A percentile compares a stretch with the other conserved stretches of the same genome.
Evolutionary conservation across 2,113 vertebrate genomes (phyloP).

Genomic region (Grallaria varia): DNA sequence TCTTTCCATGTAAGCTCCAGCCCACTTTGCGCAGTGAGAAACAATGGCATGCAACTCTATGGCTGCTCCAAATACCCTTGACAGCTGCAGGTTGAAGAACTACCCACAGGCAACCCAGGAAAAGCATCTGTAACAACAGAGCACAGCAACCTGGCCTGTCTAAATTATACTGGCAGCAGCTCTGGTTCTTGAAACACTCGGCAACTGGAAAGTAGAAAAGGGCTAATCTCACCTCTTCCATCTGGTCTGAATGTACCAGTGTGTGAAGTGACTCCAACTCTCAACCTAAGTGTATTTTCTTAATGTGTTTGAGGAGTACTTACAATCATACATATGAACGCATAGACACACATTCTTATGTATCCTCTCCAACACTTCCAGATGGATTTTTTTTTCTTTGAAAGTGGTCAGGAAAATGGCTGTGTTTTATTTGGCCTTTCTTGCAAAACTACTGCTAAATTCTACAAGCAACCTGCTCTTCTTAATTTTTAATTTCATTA

Average conservation of each 20-base stretch:
- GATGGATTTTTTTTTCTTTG: not conserved
- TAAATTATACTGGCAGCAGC: not conserved
- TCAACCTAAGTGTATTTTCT: not conserved
- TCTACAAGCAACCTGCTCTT: not conserved
- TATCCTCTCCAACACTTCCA: not conserved
- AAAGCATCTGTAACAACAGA: not conserved
- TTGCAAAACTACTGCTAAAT: not conserved
- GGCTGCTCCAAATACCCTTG: not conserved
- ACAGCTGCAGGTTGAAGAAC: not conserved
- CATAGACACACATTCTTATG: not conserved
- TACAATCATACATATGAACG: fast-evolving
- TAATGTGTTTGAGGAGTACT: not conserved
- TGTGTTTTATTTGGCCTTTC: not conserved
- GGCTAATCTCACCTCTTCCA: not conserved
- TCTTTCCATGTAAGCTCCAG: not conserved
- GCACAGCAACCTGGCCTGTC: not conserved
- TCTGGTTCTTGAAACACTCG: not conserved
- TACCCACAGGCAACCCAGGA: not conserved
- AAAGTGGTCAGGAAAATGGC: not conserved
- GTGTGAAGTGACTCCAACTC: not conserved
- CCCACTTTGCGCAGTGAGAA: not conserved
- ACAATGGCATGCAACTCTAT: not conserved
- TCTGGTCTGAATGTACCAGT: not conserved
- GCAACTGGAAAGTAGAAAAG: not conserved
- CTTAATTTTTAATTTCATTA: not conserved